Conservation (phyloP, 1,140 invertebrate species). For the Atta cephalotes region DNA sequence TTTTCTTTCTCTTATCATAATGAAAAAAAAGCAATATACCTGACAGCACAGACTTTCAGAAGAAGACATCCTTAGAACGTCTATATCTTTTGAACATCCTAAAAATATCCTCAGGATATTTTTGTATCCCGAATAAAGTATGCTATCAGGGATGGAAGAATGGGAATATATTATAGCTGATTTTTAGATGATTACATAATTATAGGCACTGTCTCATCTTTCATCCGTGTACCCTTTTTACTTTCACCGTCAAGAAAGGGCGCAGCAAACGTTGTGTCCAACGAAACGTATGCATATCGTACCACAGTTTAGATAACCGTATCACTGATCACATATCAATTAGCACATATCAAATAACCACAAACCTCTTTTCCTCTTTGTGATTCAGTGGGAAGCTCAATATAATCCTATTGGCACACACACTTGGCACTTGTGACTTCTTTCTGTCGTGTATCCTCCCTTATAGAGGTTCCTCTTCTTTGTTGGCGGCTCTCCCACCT, state of each 20-base stretch:
- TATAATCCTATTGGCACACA: conserved; percentile 84
- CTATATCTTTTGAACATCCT: too few species aligned
- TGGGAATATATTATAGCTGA: not conserved
- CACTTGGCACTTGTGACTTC: conserved; percentile 82
- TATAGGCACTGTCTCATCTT: conserved; percentile 36
- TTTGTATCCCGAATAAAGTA: too few species aligned
- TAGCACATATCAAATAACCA: conserved; percentile 66
- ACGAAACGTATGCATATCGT: conserved; percentile 22
- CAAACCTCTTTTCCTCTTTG: conserved; percentile 77
- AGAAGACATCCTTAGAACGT: too few species aligned
- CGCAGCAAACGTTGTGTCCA: not conserved
- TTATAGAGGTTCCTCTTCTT: conserved; percentile 38
- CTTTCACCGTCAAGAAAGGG: conserved; percentile 11
- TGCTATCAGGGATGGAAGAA: not conserved
- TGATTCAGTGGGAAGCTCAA: conserved; percentile 33
- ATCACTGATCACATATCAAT: conserved; percentile 70
- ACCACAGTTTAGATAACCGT: conserved; percentile 11
- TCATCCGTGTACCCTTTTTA: not conserved
- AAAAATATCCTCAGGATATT: too few species aligned
- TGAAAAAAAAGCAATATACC: not conserved
- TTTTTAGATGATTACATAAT: not conserved
- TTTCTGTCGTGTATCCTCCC: conserved; percentile 38
- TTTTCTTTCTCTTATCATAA: not conserved
- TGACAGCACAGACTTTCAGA: too few species aligned
- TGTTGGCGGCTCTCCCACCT: not conserved